Percentiles rank a stretch among this genome's conserved stretches.
Conservation (phyloP, 2,797 vertebrate species). For the Hypotaenidia okinawae region DNA sequence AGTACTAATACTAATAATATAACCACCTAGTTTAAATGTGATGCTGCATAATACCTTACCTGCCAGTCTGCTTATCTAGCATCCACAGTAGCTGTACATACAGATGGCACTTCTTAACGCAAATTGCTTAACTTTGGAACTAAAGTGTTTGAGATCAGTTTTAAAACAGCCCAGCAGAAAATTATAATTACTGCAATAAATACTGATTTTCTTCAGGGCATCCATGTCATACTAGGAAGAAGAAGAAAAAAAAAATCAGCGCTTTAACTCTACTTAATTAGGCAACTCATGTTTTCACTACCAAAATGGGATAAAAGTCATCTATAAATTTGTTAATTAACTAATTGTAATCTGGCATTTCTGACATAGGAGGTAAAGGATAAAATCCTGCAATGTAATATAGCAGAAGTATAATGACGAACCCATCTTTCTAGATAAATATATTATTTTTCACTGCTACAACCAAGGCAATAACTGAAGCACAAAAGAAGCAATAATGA, state of each 20-base stretch:
- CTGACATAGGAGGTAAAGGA: not conserved
- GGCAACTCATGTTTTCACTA: not conserved
- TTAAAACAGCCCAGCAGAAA: slow-evolving; percentile 45
- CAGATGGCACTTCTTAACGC: not conserved
- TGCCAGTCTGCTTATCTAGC: slow-evolving; percentile 55
- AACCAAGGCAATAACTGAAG: not conserved
- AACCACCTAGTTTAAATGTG: slow-evolving; percentile 55
- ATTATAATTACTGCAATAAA: slow-evolving; percentile 32
- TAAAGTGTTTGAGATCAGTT: not conserved
- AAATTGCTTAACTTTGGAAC: slow-evolving; percentile 41
- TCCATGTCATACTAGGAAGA: not conserved
- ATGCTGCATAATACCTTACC: slow-evolving; percentile 11
- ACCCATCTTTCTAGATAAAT: not conserved
- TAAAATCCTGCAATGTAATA: not conserved
- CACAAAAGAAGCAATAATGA: not conserved
- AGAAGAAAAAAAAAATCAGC: not conserved
- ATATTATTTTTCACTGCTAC: not conserved
- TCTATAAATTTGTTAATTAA: slow-evolving; percentile 35
- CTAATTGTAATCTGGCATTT: not conserved
- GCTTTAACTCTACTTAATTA: slow-evolving; percentile 42
- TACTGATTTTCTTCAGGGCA: slow-evolving; percentile 30
- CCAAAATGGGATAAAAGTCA: not conserved
- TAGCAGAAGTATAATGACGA: not conserved
- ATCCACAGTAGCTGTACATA: slow-evolving; percentile 6
- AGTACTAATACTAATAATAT: slow-evolving; percentile 65